A percentile compares a stretch with the other conserved stretches of the same genome.
phyloP scores from a whole-genome alignment of 1,140 invertebrate genomes.

The Hycleus phaleratus region DNA sequence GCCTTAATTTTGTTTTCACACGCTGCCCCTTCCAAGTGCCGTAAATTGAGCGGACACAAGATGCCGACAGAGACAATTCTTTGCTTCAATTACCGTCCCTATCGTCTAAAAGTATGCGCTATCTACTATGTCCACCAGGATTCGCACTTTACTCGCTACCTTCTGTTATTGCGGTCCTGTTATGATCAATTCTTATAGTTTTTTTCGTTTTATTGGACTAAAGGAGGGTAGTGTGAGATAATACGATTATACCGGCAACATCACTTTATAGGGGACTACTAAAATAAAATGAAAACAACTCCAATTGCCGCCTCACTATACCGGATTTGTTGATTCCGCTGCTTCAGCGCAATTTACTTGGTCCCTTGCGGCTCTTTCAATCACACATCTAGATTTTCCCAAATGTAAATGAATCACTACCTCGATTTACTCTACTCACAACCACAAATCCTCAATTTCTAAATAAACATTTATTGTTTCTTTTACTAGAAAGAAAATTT shows the following conservation, averaged over 20 bases:
- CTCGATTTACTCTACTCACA: not conserved
- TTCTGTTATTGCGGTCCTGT: slow-evolving; percentile 22
- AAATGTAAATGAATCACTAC: slow-evolving; percentile 21
- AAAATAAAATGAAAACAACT: slow-evolving; percentile 37
- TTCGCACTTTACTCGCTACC: slow-evolving; percentile 6
- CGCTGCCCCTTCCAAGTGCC: slow-evolving; percentile 30
- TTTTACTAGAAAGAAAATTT: too few species aligned
- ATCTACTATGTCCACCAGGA: slow-evolving; percentile 4
- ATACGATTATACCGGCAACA: slow-evolving; percentile 33
- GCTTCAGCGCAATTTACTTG: slow-evolving; percentile 15
- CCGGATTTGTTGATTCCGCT: slow-evolving; percentile 24
- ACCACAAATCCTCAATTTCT: too few species aligned
- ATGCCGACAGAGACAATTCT: slow-evolving; percentile 33
- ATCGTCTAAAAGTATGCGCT: slow-evolving; percentile 8
- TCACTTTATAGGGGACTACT: slow-evolving; percentile 25
- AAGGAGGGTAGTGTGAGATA: slow-evolving; percentile 28
- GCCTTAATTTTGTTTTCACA: slow-evolving; percentile 52
- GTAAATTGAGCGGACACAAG: slow-evolving; percentile 29
- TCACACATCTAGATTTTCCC: slow-evolving; percentile 19
- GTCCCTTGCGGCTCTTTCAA: slow-evolving; percentile 26
- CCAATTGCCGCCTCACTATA: slow-evolving; percentile 25
- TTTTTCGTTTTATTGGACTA: slow-evolving; percentile 18
- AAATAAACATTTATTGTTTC: too few species aligned
- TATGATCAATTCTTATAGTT: slow-evolving; percentile 30
- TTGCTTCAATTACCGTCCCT: slow-evolving; percentile 29